Base-by-base conservation (phyloP, 2,797 vertebrate species). In the Danio albolineatus region DNA sequence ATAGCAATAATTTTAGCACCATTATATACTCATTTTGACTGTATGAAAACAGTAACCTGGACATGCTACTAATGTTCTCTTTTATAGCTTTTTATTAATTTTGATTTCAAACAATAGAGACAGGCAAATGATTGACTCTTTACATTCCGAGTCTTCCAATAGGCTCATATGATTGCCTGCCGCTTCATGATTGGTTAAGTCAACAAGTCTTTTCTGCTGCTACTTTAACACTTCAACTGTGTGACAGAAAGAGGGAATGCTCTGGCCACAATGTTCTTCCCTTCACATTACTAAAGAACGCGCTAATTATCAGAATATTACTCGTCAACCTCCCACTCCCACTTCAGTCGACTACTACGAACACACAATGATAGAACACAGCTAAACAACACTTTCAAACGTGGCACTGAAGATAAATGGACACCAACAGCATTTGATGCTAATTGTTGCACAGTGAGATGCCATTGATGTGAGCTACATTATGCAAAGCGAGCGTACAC, bases 261-360 rank as follows among this genome's bases (percentile, higher is more conserved):
- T 28, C 28, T 28, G 28, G 28, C 12, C 43, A 49, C 0, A 13
- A 12, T 60, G 54, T 53, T 17, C 44, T 64, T 66, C 49, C 61
- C 54, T 67, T 65, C 46, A 53, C 21, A 73, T 49, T 72, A 65
- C 53, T 39, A 39, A 41, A 72, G 59, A 46, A 61, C 44, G 59
- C 49, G 72, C 41, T 53, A 78, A 72, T 76, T 54, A 76, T 69
- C 54, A 17, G 56, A 51, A 70, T 71, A 51, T 70, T 51, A 61
- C 56, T 61, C 57, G 62, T 77, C 41, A 77, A 46, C 28, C 53
- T 67, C 46, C 13, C 28, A 75, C 28, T 74, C 14, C 46, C 17
- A 60, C 56, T 60, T 43, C 17, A 78, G 66, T 53, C 36, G 62
- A 70, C 56, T 69, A 39, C 54, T 4, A n/a, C 76, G 61, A 69